These are phyloP conservation scores for Odontophorus gujanensis DNA, from an alignment of 2,113 vertebrate genomes.

Conservation along the genomic window DNA sequence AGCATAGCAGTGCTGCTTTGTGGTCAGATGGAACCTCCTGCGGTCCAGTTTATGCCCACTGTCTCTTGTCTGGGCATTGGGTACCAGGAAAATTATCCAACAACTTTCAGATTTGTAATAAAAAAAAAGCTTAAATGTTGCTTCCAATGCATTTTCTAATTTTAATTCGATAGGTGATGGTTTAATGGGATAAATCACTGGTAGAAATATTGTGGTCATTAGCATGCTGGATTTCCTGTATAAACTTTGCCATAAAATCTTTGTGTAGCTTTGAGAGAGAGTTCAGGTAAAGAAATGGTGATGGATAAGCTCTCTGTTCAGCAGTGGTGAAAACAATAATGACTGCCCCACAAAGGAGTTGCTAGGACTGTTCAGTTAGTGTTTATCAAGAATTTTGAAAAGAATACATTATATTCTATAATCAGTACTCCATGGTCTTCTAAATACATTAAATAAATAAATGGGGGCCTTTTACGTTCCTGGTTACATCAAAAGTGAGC, in stretches of 20 bases:
- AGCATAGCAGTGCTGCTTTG: not conserved
- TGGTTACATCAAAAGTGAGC: not conserved
- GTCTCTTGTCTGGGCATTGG: not conserved
- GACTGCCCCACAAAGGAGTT: not conserved
- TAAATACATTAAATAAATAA: not conserved
- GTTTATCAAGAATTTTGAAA: not conserved
- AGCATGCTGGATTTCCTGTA: not conserved
- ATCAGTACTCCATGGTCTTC: not conserved
- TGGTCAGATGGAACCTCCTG: not conserved
- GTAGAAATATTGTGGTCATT: not conserved
- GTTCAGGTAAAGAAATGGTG: not conserved
- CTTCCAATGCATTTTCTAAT: not conserved
- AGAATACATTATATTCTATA: not conserved
- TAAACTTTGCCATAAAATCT: not conserved
- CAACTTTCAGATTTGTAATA: not conserved
- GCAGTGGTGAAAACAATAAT: not conserved
- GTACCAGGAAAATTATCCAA: not conserved
- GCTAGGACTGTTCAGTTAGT: not conserved
- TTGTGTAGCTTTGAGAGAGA: not conserved
- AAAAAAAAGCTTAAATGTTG: not conserved
- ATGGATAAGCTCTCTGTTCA: not conserved
- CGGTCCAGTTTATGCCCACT: not conserved
- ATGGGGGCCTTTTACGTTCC: not conserved
- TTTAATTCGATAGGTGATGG: not conserved
- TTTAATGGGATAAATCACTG: not conserved